Percentiles rank a stretch among this genome's conserved stretches.
Evolutionary conservation across 2,113 vertebrate species (phyloP).

Genomic region (Cyphomyrus discorhynchus): DNA sequence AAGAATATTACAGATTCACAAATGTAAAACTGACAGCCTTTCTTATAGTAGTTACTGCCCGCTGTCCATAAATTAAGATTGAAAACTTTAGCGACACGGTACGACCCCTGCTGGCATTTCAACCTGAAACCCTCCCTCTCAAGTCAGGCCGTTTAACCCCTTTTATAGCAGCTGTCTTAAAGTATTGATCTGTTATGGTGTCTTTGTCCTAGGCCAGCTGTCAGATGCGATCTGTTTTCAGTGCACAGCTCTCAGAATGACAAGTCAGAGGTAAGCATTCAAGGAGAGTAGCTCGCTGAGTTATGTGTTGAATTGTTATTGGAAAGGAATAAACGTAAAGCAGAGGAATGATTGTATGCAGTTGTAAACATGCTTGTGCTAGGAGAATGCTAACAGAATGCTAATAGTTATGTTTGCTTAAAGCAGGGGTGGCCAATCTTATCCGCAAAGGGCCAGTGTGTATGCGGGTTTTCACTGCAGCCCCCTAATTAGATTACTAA

Average conservation of each 20-base stretch:
- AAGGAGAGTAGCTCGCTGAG: neutral
- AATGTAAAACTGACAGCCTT: neutral
- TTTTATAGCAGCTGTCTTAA: neutral
- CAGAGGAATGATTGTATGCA: neutral
- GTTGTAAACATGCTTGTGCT: neutral
- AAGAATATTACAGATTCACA: neutral
- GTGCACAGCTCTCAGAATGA: conserved; percentile 64
- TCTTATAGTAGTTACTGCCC: neutral
- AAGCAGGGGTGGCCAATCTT: neutral
- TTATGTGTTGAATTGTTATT: neutral
- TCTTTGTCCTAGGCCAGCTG: conserved; percentile 58
- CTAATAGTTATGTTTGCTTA: neutral
- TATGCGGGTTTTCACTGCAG: too few relatives aligned
- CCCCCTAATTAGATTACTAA: too few relatives aligned
- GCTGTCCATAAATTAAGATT: neutral
- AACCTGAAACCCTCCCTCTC: neutral
- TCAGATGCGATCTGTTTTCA: conserved; percentile 64
- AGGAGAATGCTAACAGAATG: neutral
- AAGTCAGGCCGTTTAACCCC: neutral
- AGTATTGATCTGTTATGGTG: neutral
- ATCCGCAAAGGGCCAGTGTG: too few relatives aligned
- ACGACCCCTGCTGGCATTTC: neutral
- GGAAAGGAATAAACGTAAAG: neutral
- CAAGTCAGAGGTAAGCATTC: conserved; percentile 62
- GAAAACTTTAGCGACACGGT: neutral